Percentiles rank a stretch among this genome's conserved stretches.
These are phyloP conservation scores for Anthopleura xanthogrammica DNA, from an alignment of 92 coral and sea anemone genomes.

Conservation along the genomic window DNA sequence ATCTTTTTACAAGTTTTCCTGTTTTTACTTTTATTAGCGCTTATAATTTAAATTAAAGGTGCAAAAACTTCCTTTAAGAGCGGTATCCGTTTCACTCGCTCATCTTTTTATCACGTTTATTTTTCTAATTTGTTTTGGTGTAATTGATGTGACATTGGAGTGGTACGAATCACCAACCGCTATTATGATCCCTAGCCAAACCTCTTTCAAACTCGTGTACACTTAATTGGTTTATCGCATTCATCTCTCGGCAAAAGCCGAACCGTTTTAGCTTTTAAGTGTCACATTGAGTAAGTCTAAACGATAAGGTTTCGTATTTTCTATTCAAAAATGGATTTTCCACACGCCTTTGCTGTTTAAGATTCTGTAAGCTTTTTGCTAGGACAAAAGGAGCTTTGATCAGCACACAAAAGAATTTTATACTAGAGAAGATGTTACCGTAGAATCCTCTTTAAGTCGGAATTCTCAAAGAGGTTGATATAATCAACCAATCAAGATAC, in stretches of 20 bases:
- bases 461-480: not conserved
- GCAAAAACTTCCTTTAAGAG: constrained; percentile 5
- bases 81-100: constrained; percentile 17
- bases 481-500: constrained; percentile 1
- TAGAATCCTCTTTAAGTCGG: not conserved
- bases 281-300: not conserved
- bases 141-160: constrained; percentile 9
- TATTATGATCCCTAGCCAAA: not conserved
- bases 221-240: constrained; percentile 16
- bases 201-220: constrained; percentile 11
- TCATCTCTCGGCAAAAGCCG: constrained; percentile 19
- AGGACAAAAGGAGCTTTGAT: constrained; percentile 3
- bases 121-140: constrained; percentile 10
- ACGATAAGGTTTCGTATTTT: constrained; percentile 25
- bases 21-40: not conserved
- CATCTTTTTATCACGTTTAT: constrained; percentile 9
- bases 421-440: not conserved
- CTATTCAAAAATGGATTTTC: not conserved
- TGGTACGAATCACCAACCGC: not conserved
- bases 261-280: constrained; percentile 34
- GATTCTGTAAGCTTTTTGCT: not conserved
- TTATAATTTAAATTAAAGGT: not conserved
- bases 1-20: constrained; percentile 1
- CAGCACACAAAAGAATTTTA: not conserved
- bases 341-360: constrained; percentile 6